Base-by-base conservation (phyloP, 2,797 vertebrate species). In the Helostoma temminkii region DNA sequence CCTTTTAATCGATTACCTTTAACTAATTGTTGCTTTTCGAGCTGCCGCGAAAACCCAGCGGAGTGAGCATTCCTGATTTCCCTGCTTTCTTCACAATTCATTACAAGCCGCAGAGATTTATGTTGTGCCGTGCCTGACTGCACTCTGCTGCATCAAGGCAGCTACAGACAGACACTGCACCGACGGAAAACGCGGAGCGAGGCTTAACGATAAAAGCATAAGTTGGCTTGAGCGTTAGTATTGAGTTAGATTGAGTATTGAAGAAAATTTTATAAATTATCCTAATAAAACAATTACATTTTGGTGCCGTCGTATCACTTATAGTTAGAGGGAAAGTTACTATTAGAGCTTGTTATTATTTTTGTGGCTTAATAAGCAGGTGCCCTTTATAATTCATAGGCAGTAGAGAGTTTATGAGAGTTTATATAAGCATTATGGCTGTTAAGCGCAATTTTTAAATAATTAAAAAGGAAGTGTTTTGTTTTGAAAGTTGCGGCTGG, bases 191-290 rank as follows among this genome's bases (percentile, higher is more conserved):
- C n/a, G 45, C 5, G 1, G 3, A 7, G 7, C 2, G 0, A 2
- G 1, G 9, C 9, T 49, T 24, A 16, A 47, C 67, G 84, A 77
- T 83, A 86, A 88, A 84, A 89, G 72, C 64, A 61, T 0, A 0
- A 3, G 3, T 7, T 42, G 11, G 2, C 2, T n/a, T n/a, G n/a
- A n/a, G n/a, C n/a, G n/a, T n/a, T n/a, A n/a, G n/a, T n/a, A n/a
- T n/a, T n/a, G n/a, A n/a, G n/a, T n/a, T n/a, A n/a, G n/a, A n/a
- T n/a, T n/a, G n/a, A n/a, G n/a, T n/a, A n/a, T n/a, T n/a, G n/a
- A n/a, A n/a, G n/a, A n/a, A n/a, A n/a, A n/a, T n/a, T 18, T 18
- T 16, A 16, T 41, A 8, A 9, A n/a, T n/a, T 2, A n/a, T 9
- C 6, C 7, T 18, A 14, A 30, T 2, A 21, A 3, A 15, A 15